Evolutionary conservation across 2,113 vertebrate genomes (phyloP).

Genomic region (Reinhardtius hippoglossoides): DNA sequence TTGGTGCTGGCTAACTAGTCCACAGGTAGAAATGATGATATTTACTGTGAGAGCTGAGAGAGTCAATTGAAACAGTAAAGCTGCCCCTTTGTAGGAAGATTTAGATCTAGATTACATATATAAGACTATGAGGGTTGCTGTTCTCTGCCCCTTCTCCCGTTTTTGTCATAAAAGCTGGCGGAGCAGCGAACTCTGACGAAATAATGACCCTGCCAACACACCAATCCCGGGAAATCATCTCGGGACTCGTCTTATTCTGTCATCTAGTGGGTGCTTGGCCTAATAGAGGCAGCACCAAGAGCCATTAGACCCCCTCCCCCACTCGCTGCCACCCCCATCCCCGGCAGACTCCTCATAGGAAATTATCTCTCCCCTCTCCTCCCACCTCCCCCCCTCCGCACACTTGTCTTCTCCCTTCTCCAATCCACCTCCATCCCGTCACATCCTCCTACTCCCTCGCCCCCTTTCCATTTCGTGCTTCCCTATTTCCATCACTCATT

Average conservation of each 20-base stretch:
- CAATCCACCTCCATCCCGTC: slow-evolving; percentile 39
- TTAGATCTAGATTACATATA: not conserved
- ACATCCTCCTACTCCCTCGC: slow-evolving; percentile 36
- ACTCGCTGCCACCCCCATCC: slow-evolving; percentile 33
- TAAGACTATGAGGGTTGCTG: not conserved
- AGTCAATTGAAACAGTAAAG: too few relatives aligned
- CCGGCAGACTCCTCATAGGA: slow-evolving; percentile 57
- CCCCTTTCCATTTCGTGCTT: slow-evolving; percentile 57
- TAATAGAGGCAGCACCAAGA: slow-evolving; percentile 61
- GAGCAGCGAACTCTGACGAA: slow-evolving; percentile 64
- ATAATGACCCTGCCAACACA: slow-evolving; percentile 34
- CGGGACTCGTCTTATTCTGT: slow-evolving; percentile 37
- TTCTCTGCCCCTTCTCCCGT: not conserved
- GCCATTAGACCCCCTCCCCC: slow-evolving; percentile 60
- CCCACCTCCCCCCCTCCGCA: not conserved
- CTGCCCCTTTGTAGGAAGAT: too few relatives aligned
- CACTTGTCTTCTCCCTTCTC: slow-evolving; percentile 25
- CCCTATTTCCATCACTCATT: slow-evolving; percentile 62
- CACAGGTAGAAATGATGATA: too few relatives aligned
- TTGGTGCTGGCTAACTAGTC: too few relatives aligned
- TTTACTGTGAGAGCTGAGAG: too few relatives aligned
- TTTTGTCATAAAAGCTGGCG: slow-evolving; percentile 34
- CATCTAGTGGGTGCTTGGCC: slow-evolving; percentile 38
- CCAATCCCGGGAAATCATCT: slow-evolving; percentile 47
- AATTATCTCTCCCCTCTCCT: slow-evolving; percentile 55